Conservation (phyloP, 2,888 invertebrate species). For the Micoletzkya japonica region DNA sequence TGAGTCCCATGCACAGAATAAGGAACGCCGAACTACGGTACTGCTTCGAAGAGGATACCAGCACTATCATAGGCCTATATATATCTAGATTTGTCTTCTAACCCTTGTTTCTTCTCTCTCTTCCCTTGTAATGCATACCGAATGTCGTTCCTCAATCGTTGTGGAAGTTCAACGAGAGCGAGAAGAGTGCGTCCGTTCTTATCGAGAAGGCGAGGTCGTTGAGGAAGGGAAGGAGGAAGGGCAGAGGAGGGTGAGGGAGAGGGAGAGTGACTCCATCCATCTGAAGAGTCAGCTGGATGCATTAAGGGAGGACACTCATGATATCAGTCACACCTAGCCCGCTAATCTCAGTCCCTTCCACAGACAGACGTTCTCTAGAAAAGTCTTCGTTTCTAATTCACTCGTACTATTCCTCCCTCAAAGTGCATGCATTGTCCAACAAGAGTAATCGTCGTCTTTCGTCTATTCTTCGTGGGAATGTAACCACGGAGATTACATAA, state of each 20-base stretch:
- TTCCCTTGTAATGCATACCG: constrained; percentile 1
- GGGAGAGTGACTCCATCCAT: background rate
- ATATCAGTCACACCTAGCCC: no score
- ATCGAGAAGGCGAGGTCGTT: constrained; percentile 14
- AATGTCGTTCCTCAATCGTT: constrained; percentile 13
- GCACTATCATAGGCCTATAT: background rate
- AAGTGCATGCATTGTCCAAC: no score
- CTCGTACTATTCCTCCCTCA: no score
- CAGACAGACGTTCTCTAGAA: no score
- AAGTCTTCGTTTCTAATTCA: no score
- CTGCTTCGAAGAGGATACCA: background rate
- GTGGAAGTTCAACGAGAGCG: background rate
- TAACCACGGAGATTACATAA: no score
- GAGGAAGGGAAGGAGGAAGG: constrained; percentile 1
- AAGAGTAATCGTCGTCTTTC: no score
- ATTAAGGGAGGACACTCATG: no score
- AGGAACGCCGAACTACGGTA: no score
- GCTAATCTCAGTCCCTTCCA: no score
- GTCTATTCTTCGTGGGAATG: no score
- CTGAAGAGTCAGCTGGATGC: background rate
- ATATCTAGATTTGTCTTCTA: background rate
- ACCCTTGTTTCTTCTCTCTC: background rate
- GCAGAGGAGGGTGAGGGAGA: background rate
- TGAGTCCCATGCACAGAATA: no score
- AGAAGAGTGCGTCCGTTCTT: constrained; percentile 19